These are phyloP conservation scores for Agriopis marginaria DNA, from an alignment of 2,888 invertebrate genomes.

Conservation along the genomic window DNA sequence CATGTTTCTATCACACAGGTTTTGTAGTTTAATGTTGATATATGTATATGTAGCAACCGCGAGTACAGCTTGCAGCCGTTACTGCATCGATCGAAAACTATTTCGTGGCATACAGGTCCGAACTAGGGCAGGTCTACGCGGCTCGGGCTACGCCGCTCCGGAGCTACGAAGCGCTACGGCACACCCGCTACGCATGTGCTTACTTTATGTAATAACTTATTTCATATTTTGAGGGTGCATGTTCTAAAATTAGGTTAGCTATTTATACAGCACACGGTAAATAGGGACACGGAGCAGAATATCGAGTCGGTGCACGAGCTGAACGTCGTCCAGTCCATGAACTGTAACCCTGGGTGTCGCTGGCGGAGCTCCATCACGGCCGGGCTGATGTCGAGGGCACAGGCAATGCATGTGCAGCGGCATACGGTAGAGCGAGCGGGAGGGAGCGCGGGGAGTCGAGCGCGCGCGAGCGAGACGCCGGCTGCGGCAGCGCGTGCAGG, in stretches of 20 bases:
- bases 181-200: conserved; percentile 58
- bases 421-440: conserved; percentile 66
- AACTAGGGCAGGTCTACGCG: conserved; percentile 43
- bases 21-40: background rate
- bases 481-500: conserved; percentile 65
- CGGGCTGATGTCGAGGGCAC: conserved; percentile 65
- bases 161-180: conserved; percentile 53
- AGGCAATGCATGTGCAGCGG: conserved; percentile 76
- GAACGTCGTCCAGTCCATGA: background rate
- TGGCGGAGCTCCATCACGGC: conserved; percentile 43
- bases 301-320: conserved; percentile 5
- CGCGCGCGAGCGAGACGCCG: conserved; percentile 68
- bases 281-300: conserved; percentile 27
- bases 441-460: conserved; percentile 50
- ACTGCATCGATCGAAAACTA: conserved; percentile 46
- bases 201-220: conserved; percentile 28
- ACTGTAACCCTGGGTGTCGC: conserved; percentile 2
- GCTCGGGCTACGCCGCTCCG: conserved; percentile 47
- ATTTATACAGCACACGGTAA: conserved; percentile 36
- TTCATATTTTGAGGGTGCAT: conserved; percentile 19
- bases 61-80: conserved; percentile 22
- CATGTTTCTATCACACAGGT: background rate
- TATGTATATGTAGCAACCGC: background rate
- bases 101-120: conserved; percentile 32
- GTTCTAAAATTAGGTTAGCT: conserved; percentile 39